A percentile compares a stretch with the other conserved stretches of the same genome.
phyloP scores from a whole-genome alignment of 2,113 vertebrate species.

The Hystrix brachyura region DNA sequence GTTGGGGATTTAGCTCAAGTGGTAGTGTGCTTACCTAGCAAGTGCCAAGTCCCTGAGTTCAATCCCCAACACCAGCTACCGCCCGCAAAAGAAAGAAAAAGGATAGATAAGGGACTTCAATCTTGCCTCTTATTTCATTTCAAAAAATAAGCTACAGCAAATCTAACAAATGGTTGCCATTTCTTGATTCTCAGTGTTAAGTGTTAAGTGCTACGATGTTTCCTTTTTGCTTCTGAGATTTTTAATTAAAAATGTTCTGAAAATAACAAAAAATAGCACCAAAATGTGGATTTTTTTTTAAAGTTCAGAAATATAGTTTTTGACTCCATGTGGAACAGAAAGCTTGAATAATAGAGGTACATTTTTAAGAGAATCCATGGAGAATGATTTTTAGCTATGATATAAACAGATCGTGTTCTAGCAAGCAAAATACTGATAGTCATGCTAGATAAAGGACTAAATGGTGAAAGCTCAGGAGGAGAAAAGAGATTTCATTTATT shows the following conservation, averaged over 20 bases:
- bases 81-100: too few relatives aligned
- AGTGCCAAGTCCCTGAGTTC: too few relatives aligned
- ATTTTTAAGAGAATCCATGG: slow-evolving; percentile 11
- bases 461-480: neutral
- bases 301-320: slow-evolving; percentile 20
- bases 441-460: slow-evolving; percentile 1
- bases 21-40: too few relatives aligned
- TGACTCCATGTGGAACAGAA: neutral
- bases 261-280: neutral
- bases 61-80: too few relatives aligned
- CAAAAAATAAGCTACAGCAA: neutral
- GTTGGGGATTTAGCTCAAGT: too few relatives aligned
- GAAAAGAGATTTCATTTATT: neutral
- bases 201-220: neutral
- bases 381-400: slow-evolving; percentile 26
- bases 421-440: neutral
- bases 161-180: neutral
- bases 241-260: slow-evolving; percentile 31
- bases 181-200: slow-evolving; percentile 15
- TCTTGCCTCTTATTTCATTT: neutral
- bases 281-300: slow-evolving; percentile 12
- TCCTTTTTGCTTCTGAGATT: neutral
- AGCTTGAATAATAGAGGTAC: neutral
- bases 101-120: neutral
- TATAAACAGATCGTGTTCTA: neutral